phyloP scores from a whole-genome alignment of 2,797 vertebrate genomes.

The Alosa sapidissima region DNA sequence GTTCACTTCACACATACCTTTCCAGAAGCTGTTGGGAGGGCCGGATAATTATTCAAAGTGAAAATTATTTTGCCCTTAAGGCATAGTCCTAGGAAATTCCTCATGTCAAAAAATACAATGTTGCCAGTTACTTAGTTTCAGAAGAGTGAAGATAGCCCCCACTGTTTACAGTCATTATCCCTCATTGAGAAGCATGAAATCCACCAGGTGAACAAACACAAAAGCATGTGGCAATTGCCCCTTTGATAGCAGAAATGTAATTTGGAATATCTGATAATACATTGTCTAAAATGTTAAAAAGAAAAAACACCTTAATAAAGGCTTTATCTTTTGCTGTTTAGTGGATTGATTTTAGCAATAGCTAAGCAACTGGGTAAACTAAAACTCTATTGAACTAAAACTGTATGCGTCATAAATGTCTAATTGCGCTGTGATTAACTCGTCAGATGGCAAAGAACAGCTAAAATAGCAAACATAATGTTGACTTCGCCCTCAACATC shows the following conservation, averaged over 20 bases:
- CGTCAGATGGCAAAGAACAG: conserved; percentile 48
- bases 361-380: not conserved
- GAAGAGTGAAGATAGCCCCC: not conserved
- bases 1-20: not conserved
- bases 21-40: not conserved
- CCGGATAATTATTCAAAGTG: not conserved
- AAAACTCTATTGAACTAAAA: not conserved
- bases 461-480: conserved; percentile 45
- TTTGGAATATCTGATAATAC: not conserved
- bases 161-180: not conserved
- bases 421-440: not conserved
- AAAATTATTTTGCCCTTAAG: not conserved
- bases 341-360: not conserved
- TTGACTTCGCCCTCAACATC: conserved; percentile 48
- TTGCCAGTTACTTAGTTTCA: not conserved
- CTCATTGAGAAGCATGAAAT: not conserved
- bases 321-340: not conserved
- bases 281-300: not conserved
- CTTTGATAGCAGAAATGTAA: not conserved
- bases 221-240: not conserved
- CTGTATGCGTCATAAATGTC: not conserved
- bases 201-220: not conserved
- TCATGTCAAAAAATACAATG: not conserved
- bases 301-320: too few species aligned
- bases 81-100: not conserved